phyloP scores from a whole-genome alignment of 1,140 invertebrate genomes.

The Hycleus cichorii region DNA sequence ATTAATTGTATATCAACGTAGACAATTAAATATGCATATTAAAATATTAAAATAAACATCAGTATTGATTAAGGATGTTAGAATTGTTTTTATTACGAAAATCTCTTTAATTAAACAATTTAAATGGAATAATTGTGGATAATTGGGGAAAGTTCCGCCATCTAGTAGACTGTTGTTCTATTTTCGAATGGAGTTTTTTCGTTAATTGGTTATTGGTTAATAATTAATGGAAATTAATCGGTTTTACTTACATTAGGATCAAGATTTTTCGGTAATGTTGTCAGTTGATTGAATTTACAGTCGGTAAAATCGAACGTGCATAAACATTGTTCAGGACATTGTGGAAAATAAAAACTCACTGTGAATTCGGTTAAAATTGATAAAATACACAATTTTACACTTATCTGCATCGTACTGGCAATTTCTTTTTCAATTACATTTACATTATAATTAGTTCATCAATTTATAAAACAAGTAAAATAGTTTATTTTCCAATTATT shows the following conservation, averaged over 20 bases:
- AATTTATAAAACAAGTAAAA: not conserved
- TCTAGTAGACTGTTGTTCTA: too few relatives aligned
- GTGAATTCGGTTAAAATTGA: not conserved
- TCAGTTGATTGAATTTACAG: conserved; percentile 16
- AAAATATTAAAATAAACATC: too few relatives aligned
- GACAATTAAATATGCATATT: too few relatives aligned
- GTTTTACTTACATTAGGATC: conserved; percentile 20
- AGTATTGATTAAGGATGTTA: too few relatives aligned
- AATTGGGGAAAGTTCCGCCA: too few relatives aligned
- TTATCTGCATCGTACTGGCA: conserved; percentile 3
- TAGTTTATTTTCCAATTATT: not conserved
- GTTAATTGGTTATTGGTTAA: too few relatives aligned
- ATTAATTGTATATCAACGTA: too few relatives aligned
- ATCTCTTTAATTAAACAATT: too few relatives aligned
- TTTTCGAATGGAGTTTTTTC: too few relatives aligned
- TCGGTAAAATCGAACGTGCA: conserved; percentile 14
- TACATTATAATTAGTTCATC: not conserved
- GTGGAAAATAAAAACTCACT: not conserved
- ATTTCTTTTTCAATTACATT: not conserved
- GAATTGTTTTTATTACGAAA: too few relatives aligned
- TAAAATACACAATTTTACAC: conserved; percentile 9
- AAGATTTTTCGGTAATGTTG: conserved; percentile 16
- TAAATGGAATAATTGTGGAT: too few relatives aligned
- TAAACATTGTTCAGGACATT: conserved; percentile 20
- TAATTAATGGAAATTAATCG: too few relatives aligned